phyloP scores from a whole-genome alignment of 1,140 invertebrate genomes.

The Leptopilina boulardi region DNA sequence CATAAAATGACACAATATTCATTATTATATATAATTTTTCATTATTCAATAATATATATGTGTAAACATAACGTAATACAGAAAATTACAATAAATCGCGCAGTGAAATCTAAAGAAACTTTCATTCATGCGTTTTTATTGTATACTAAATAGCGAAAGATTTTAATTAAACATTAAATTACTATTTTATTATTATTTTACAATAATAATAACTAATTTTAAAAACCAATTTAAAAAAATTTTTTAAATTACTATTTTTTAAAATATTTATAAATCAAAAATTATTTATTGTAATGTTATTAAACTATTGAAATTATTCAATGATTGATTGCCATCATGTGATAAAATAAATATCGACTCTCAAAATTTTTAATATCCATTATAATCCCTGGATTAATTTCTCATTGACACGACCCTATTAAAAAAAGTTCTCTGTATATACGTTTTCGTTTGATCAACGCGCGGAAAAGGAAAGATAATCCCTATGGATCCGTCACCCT shows the following conservation, averaged over 20 bases:
- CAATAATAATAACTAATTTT: too few species aligned
- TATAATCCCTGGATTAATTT: background rate
- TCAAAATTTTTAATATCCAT: background rate
- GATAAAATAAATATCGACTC: background rate
- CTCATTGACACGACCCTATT: conserved; percentile 4
- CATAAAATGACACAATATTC: background rate
- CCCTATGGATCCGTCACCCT: background rate
- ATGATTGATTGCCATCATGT: too few species aligned
- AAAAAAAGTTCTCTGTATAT: background rate
- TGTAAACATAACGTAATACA: too few species aligned
- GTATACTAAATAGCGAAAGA: too few species aligned
- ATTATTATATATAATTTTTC: conserved; percentile 11
- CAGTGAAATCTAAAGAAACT: background rate
- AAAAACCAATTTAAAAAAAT: too few species aligned
- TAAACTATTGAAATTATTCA: too few species aligned
- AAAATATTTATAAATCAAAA: too few species aligned
- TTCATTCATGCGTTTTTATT: background rate
- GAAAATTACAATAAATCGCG: background rate
- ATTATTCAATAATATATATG: background rate
- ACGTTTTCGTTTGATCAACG: conserved; percentile 22
- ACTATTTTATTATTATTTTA: too few species aligned
- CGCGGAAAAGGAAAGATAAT: conserved; percentile 4
- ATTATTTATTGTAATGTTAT: too few species aligned
- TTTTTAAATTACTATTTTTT: too few species aligned
- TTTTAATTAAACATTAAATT: too few species aligned